Conservation (phyloP, 2,113 vertebrate species). For the Aegithalos caudatus region DNA sequence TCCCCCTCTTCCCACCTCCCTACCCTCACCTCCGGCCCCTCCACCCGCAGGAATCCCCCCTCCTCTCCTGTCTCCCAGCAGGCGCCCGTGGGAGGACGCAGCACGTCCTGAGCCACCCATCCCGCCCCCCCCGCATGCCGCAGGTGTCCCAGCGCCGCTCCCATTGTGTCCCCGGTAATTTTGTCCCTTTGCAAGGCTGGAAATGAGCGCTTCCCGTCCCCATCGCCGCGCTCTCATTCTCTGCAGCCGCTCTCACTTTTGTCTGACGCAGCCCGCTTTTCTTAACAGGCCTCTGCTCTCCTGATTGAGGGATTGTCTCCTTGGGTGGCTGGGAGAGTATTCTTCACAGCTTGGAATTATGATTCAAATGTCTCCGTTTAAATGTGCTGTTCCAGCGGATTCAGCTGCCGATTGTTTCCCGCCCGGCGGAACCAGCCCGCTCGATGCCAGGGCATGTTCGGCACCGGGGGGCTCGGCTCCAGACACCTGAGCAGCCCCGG, state of each 20-base stretch:
- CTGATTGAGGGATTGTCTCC: constrained; percentile 66
- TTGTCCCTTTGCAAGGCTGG: background rate
- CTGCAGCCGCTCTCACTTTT: constrained; percentile 53
- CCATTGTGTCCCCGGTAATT: background rate
- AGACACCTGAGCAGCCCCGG: constrained; percentile 4
- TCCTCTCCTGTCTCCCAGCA: background rate
- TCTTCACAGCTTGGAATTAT: constrained; percentile 50
- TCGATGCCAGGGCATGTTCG: background rate
- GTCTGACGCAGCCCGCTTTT: constrained; percentile 11
- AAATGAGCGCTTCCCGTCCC: background rate
- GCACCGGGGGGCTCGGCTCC: background rate
- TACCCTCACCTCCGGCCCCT: background rate
- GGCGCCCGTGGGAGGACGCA: accelerated
- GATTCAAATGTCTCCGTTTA: constrained; percentile 45
- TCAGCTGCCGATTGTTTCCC: constrained; percentile 39
- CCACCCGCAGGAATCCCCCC: background rate
- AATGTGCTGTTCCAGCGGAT: constrained; percentile 45
- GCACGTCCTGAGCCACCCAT: background rate
- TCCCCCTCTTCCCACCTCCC: background rate
- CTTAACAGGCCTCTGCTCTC: constrained; percentile 46
- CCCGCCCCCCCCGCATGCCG: accelerated
- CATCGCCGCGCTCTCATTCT: constrained; percentile 6
- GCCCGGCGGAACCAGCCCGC: background rate
- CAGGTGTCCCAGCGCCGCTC: background rate
- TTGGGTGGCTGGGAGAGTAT: constrained; percentile 20